phyloP scores from a whole-genome alignment of 2,113 vertebrate species.

The Perccottus glenii region DNA sequence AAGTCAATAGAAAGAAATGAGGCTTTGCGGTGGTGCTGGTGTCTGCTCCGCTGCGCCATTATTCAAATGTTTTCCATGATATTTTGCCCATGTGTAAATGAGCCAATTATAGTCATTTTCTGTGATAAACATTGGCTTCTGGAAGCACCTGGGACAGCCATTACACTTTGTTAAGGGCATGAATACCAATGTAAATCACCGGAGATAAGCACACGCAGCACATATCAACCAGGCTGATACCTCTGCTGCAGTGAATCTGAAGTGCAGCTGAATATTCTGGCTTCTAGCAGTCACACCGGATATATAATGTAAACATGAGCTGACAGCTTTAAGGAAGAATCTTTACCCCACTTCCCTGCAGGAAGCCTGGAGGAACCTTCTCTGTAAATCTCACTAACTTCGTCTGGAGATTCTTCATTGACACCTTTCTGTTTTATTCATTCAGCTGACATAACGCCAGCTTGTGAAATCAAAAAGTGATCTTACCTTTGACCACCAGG shows the following conservation, averaged over 20 bases:
- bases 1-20: constrained; percentile 7
- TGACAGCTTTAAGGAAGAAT: constrained; percentile 12
- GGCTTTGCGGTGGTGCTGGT: constrained; percentile 24
- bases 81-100: constrained; percentile 71
- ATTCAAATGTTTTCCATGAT: constrained; percentile 59
- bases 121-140: constrained; percentile 70
- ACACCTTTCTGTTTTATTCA: constrained; percentile 4
- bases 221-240: constrained; percentile 29
- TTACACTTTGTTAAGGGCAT: constrained; percentile 58
- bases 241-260: constrained; percentile 8
- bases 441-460: not conserved
- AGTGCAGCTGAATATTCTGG: not conserved
- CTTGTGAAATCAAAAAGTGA: constrained; percentile 12
- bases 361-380: constrained; percentile 15
- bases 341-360: constrained; percentile 8
- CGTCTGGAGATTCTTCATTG: not conserved
- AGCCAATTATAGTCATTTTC: constrained; percentile 74
- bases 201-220: constrained; percentile 37
- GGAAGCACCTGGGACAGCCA: constrained; percentile 68
- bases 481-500: constrained; percentile 90
- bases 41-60: constrained; percentile 47
- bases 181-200: constrained; percentile 65
- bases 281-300: not conserved
- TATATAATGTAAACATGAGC: constrained; percentile 36
- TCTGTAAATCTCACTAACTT: constrained; percentile 21